A percentile compares a stretch with the other conserved stretches of the same genome.
Evolutionary conservation across 2,113 vertebrate genomes (phyloP).

Genomic region (Mastomys coucha): DNA sequence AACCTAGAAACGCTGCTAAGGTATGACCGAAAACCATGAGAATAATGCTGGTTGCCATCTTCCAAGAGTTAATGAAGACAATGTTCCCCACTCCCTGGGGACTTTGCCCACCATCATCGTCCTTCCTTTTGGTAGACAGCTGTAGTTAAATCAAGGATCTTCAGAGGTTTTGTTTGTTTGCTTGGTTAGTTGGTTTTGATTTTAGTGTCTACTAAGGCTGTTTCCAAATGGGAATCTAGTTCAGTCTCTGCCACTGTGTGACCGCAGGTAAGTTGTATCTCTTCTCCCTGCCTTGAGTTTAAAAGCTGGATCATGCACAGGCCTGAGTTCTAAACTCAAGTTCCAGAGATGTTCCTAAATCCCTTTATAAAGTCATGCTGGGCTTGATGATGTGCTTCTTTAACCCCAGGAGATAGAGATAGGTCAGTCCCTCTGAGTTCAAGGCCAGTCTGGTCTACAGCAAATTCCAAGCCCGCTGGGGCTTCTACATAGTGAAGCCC

Average conservation of each 20-base stretch:
- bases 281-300: background rate
- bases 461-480: background rate
- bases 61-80: background rate
- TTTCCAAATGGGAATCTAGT: background rate
- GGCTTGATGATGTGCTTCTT: fast-evolving
- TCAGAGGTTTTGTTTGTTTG: background rate
- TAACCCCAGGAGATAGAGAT: too few relatives aligned
- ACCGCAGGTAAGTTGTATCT: background rate
- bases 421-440: background rate
- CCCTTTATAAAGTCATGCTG: background rate
- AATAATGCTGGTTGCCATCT: background rate
- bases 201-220: background rate
- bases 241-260: background rate
- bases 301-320: background rate
- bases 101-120: too few relatives aligned
- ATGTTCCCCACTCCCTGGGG: background rate
- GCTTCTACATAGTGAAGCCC: background rate
- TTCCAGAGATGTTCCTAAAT: background rate
- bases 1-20: background rate
- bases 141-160: background rate
- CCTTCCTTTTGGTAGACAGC: background rate
- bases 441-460: background rate
- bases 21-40: background rate
- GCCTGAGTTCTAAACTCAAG: background rate
- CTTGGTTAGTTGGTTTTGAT: background rate